A percentile compares a stretch with the other conserved stretches of the same genome.
Conservation (phyloP, 2,888 invertebrate genomes). For the Drosophila limbata region DNA sequence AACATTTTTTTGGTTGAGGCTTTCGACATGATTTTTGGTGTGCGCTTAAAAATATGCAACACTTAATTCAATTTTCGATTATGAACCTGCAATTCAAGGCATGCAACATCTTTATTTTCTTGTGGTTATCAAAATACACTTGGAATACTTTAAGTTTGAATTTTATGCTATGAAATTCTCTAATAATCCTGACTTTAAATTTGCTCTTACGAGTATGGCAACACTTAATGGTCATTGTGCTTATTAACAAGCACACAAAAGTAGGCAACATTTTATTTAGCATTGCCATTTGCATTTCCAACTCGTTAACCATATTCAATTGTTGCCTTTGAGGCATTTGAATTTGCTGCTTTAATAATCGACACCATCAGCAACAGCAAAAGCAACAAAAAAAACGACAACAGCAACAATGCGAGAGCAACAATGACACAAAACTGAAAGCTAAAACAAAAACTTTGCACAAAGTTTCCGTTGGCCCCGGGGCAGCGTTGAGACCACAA, state of each 20-base stretch:
- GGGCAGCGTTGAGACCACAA: conserved; percentile 74
- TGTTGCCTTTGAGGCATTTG: conserved; percentile 52
- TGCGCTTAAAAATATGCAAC: not conserved
- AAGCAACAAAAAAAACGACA: conserved; percentile 19
- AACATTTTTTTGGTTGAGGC: not conserved
- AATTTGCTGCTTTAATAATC: conserved; percentile 71
- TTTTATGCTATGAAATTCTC: not conserved
- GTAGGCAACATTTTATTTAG: conserved; percentile 22
- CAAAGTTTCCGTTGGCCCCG: conserved; percentile 58
- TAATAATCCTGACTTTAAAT: not conserved
- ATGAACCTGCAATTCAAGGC: not conserved
- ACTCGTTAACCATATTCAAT: conserved; percentile 61
- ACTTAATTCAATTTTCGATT: not conserved
- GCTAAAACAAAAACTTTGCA: conserved; percentile 73
- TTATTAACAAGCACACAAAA: not conserved
- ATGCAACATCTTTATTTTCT: not conserved
- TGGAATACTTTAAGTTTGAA: too few species aligned
- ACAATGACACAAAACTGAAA: conserved; percentile 61
- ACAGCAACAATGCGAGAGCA: conserved; percentile 2
- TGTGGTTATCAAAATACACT: too few species aligned
- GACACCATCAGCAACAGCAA: conserved; percentile 41
- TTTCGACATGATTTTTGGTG: not conserved
- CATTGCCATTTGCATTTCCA: conserved; percentile 37
- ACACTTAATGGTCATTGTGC: not conserved
- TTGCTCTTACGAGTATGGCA: not conserved